Conservation (phyloP, 2,888 invertebrate genomes). For the Polietes domitor region DNA sequence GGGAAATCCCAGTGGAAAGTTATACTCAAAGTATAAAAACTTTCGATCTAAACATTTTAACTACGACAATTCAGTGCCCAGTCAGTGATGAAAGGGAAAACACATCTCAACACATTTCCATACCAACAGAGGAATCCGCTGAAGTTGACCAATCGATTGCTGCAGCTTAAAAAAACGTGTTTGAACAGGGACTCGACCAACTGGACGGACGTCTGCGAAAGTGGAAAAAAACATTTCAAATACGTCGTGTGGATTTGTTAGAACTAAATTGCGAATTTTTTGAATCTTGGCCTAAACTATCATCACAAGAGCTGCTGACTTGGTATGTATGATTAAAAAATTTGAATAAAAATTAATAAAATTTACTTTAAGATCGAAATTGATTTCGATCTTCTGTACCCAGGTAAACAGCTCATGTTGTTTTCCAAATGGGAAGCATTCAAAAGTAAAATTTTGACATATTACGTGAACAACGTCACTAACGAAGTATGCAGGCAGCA, state of each 20-base stretch:
- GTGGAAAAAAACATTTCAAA: slow-evolving; percentile 54
- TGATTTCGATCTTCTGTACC: too few relatives aligned
- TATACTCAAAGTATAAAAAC: slow-evolving; percentile 31
- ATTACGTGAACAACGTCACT: too few relatives aligned
- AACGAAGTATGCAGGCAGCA: too few relatives aligned
- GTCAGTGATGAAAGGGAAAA: not conserved
- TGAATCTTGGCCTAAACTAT: slow-evolving; percentile 50
- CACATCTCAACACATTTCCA: slow-evolving; percentile 16
- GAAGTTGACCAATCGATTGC: slow-evolving; percentile 42
- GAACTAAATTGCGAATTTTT: slow-evolving; percentile 32
- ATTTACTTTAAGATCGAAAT: too few relatives aligned
- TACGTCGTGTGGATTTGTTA: slow-evolving; percentile 44
- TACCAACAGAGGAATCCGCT: not conserved
- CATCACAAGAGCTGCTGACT: too few relatives aligned
- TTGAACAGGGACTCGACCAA: slow-evolving; percentile 48
- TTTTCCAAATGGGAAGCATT: too few relatives aligned
- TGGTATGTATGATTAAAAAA: too few relatives aligned
- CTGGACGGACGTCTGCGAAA: slow-evolving; percentile 60
- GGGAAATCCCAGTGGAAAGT: slow-evolving; percentile 8
- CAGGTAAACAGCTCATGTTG: too few relatives aligned
- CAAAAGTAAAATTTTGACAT: too few relatives aligned
- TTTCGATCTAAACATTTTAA: slow-evolving; percentile 36
- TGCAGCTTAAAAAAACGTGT: slow-evolving; percentile 5
- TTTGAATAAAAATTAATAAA: too few relatives aligned
- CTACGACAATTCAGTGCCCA: too few relatives aligned